Evolutionary conservation across 2,113 vertebrate genomes (phyloP).

Genomic region (Otolemur garnettii): DNA sequence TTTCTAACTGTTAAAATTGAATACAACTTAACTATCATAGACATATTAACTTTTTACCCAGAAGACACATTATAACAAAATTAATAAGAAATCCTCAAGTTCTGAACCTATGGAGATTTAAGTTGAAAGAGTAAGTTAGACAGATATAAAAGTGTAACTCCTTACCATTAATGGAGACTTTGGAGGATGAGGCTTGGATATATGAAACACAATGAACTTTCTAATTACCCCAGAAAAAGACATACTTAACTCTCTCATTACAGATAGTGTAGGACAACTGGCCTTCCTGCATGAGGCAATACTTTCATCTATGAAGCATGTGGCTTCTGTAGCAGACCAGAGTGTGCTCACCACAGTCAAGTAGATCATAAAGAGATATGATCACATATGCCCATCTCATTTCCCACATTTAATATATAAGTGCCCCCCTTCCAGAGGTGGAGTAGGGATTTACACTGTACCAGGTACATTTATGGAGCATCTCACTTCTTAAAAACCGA

Average conservation of each 20-base stretch:
- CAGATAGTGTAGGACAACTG: neutral
- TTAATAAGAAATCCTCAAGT: neutral
- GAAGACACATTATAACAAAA: neutral
- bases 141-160: neutral
- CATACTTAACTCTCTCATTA: neutral
- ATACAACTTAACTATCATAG: constrained; percentile 9
- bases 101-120: neutral
- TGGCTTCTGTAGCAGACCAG: neutral
- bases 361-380: neutral
- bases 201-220: neutral
- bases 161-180: neutral
- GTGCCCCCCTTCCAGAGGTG: neutral
- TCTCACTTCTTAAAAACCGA: neutral
- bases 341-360: neutral
- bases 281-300: neutral
- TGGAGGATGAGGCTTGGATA: neutral
- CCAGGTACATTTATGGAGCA: neutral
- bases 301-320: neutral
- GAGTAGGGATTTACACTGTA: neutral
- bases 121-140: neutral
- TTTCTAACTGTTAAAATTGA: neutral
- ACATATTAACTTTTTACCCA: neutral
- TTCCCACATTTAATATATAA: neutral
- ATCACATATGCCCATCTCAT: neutral
- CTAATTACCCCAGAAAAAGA: neutral